These are phyloP conservation scores for Subacronicta megacephala DNA, from an alignment of 2,888 invertebrate species.

Conservation along the genomic window DNA sequence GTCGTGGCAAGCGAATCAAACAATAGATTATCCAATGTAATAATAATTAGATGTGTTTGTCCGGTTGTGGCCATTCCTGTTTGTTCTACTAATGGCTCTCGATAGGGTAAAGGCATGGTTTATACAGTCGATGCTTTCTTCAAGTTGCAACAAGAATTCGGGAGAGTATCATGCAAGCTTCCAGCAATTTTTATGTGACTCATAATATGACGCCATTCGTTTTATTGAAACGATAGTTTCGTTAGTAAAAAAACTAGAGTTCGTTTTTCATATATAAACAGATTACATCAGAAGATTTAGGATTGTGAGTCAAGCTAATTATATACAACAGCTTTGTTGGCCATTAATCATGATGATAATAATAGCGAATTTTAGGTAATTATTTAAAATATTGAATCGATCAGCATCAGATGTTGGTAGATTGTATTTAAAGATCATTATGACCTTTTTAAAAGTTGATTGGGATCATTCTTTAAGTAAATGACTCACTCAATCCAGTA, in stretches of 20 bases:
- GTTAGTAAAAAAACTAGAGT: conserved; percentile 17
- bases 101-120: conserved; percentile 33
- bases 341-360: conserved; percentile 3
- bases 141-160: not conserved
- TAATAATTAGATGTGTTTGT: conserved; percentile 20
- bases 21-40: conserved; percentile 33
- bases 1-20: conserved; percentile 29
- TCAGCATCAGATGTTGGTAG: not conserved
- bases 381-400: not conserved
- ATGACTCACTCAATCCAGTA: not conserved
- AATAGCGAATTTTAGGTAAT: not conserved
- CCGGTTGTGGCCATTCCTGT: conserved; percentile 25
- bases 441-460: not conserved
- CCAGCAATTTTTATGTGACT: conserved; percentile 13
- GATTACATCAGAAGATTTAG: conserved; percentile 34
- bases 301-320: not conserved
- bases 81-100: conserved; percentile 45
- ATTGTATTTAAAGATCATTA: not conserved
- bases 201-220: conserved; percentile 27
- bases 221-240: conserved; percentile 23
- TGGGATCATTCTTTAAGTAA: not conserved
- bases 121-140: conserved; percentile 18
- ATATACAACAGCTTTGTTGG: not conserved
- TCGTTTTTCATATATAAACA: conserved; percentile 21
- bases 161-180: conserved; percentile 2